Conservation (phyloP, 2,797 vertebrate species). For the Etheostoma nigrum region DNA sequence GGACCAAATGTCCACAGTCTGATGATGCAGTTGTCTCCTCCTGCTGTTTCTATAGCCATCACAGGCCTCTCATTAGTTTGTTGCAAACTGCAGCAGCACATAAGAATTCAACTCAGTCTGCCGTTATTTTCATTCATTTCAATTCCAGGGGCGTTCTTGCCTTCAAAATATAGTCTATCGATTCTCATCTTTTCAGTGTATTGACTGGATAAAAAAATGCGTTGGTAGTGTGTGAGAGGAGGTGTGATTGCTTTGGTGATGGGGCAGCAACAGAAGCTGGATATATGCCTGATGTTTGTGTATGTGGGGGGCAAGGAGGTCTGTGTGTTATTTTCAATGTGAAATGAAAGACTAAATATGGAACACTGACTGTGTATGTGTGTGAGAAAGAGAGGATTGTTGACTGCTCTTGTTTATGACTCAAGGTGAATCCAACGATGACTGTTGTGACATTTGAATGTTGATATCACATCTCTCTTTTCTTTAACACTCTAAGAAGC, state of each 20-base stretch:
- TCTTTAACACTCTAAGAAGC: not conserved
- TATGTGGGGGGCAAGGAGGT: not conserved
- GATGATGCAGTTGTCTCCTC: slow-evolving; percentile 59
- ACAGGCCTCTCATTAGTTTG: slow-evolving; percentile 54
- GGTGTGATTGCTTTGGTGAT: slow-evolving; percentile 59
- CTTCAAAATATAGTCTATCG: slow-evolving; percentile 45
- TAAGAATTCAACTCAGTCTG: slow-evolving; percentile 30
- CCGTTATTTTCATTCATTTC: slow-evolving; percentile 11
- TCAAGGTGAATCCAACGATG: slow-evolving; percentile 36
- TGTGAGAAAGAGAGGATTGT: not conserved
- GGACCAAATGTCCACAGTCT: slow-evolving; percentile 45
- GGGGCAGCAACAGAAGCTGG: slow-evolving; percentile 33
- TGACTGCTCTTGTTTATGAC: slow-evolving; percentile 20
- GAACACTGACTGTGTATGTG: slow-evolving; percentile 1
- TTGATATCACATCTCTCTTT: slow-evolving; percentile 2
- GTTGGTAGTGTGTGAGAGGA: slow-evolving; percentile 9
- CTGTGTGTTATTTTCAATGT: slow-evolving; percentile 10
- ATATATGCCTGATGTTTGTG: slow-evolving; percentile 35
- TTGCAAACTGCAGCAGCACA: slow-evolving; percentile 39
- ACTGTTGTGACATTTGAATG: slow-evolving; percentile 28
- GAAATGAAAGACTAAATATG: slow-evolving; percentile 37
- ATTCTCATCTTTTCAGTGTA: slow-evolving; percentile 26
- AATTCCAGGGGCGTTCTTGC: slow-evolving; percentile 36
- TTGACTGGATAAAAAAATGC: slow-evolving; percentile 13
- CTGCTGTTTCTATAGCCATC: slow-evolving; percentile 41